phyloP scores from a whole-genome alignment of 1,140 invertebrate species.

The Subanguina moxae region DNA sequence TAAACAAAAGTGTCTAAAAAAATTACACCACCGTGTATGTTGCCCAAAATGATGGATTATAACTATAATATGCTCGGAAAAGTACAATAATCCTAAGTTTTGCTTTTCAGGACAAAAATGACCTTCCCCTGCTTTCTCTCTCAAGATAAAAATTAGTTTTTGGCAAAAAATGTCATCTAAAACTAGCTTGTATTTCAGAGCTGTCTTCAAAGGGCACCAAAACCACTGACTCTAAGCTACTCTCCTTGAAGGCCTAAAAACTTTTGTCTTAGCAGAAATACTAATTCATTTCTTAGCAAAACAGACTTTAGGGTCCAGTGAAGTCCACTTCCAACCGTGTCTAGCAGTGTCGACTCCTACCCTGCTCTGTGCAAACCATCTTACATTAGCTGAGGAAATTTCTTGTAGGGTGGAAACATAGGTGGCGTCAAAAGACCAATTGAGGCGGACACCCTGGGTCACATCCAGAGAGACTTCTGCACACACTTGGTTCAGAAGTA shows the following conservation, averaged over 20 bases:
- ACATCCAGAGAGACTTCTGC: constrained; percentile 37
- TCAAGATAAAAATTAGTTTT: too few species aligned
- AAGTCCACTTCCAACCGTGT: constrained; percentile 41
- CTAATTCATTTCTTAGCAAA: not conserved
- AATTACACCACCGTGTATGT: too few species aligned
- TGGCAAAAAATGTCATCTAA: too few species aligned
- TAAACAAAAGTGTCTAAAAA: too few species aligned
- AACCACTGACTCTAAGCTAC: constrained; percentile 25
- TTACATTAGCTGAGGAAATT: constrained; percentile 38
- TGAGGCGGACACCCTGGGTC: constrained; percentile 28
- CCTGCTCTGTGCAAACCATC: constrained; percentile 40
- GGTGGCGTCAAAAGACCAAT: constrained; percentile 44
- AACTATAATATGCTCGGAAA: too few species aligned
- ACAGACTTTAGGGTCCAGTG: constrained; percentile 21
- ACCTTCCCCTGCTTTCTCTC: too few species aligned
- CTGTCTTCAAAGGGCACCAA: constrained; percentile 36
- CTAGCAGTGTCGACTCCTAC: not conserved
- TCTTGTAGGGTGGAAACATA: constrained; percentile 31
- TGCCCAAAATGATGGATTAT: too few species aligned
- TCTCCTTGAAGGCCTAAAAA: constrained; percentile 36
- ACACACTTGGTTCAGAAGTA: constrained; percentile 35
- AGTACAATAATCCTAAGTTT: too few species aligned
- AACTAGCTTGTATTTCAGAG: constrained; percentile 25
- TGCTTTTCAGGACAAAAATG: too few species aligned
- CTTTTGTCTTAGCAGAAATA: not conserved